Evolutionary conservation across 2,888 invertebrate genomes (phyloP).

Genomic region (Sacculina carcini): DNA sequence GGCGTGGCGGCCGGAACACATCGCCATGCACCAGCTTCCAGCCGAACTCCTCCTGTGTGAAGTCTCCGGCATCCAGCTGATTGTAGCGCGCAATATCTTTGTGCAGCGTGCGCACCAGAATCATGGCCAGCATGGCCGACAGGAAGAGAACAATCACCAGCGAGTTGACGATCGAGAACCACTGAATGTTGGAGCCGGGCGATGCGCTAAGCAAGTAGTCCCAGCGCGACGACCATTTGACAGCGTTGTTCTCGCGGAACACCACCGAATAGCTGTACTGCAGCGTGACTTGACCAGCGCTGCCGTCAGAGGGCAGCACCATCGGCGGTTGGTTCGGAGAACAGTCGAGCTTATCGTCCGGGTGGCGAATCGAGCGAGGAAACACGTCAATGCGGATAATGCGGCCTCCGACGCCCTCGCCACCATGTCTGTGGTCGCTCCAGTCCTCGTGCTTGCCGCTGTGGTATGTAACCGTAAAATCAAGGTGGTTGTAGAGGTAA

Average conservation of each 20-base stretch:
- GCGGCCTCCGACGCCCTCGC: background rate
- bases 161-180: conserved; percentile 96
- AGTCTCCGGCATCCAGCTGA: conserved; percentile 37
- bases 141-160: conserved; percentile 86
- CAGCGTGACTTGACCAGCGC: conserved; percentile 30
- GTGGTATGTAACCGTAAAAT: conserved; percentile 75
- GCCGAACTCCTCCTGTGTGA: conserved; percentile 56
- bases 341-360: conserved; percentile 11
- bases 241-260: conserved; percentile 48
- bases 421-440: conserved; percentile 25
- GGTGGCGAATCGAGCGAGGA: conserved; percentile 27
- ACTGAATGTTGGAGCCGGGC: conserved; percentile 95
- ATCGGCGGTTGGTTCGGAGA: conserved; percentile 17
- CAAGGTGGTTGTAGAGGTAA: conserved; percentile 91
- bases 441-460: conserved; percentile 64
- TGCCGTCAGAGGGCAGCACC: conserved; percentile 38
- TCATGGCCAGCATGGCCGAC: conserved; percentile 99
- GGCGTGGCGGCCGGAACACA: conserved; percentile 38
- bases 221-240: conserved; percentile 98
- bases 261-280: conserved; percentile 64
- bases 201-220: conserved; percentile 95
- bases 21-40: conserved; percentile 38
- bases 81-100: conserved; percentile 97
- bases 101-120: conserved; percentile 78
- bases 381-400: conserved; percentile 22